These are phyloP conservation scores for Coelopa pilipes DNA, from an alignment of 2,888 invertebrate genomes.

Conservation along the genomic window DNA sequence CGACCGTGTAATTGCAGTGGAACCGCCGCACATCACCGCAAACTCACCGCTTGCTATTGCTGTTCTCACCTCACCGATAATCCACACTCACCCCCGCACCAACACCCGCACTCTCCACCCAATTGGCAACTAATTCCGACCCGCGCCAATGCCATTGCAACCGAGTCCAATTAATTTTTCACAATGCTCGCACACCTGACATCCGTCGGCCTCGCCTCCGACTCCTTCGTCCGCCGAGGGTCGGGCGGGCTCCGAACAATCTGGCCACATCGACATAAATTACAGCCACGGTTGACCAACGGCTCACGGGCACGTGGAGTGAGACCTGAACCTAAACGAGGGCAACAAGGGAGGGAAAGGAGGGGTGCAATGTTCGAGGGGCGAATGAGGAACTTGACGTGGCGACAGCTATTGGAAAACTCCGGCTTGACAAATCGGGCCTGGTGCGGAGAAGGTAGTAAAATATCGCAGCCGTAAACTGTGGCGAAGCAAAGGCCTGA, in stretches of 20 bases:
- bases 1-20: too few species aligned
- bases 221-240: neutral
- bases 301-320: neutral
- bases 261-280: neutral
- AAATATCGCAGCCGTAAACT: neutral
- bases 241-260: neutral
- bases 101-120: too few species aligned
- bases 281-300: constrained; percentile 24
- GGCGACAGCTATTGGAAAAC: constrained; percentile 31
- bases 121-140: too few species aligned
- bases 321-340: neutral
- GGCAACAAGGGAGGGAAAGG: neutral
- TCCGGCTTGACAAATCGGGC: constrained; percentile 22
- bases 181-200: too few species aligned
- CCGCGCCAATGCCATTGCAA: too few species aligned
- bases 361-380: too few species aligned
- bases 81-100: too few species aligned
- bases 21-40: too few species aligned
- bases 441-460: neutral
- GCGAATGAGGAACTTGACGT: constrained; percentile 18
- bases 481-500: too few species aligned
- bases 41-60: too few species aligned
- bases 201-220: too few species aligned
- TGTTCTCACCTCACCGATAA: too few species aligned
- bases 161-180: neutral